Evolutionary conservation across 2,113 vertebrate species (phyloP).

Genomic region (Pseudonaja textilis): DNA sequence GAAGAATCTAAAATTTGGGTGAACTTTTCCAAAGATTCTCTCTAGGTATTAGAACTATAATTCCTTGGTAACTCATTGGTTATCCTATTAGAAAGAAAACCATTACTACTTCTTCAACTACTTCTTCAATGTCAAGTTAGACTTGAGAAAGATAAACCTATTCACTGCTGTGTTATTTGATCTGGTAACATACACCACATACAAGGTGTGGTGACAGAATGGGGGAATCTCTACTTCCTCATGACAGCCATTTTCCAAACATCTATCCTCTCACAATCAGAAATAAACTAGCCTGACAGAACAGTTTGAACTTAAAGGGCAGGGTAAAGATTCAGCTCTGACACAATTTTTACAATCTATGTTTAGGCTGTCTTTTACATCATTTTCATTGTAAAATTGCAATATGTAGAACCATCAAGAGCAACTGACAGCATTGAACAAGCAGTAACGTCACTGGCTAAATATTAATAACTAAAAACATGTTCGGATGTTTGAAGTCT

Average conservation of each 20-base stretch:
- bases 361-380: not conserved
- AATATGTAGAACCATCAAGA: not conserved
- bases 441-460: not conserved
- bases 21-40: not conserved
- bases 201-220: not conserved
- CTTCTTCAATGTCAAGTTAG: not conserved
- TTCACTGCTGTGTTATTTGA: not conserved
- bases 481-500: not conserved
- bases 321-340: not conserved
- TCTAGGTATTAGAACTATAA: not conserved
- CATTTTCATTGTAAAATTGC: not conserved
- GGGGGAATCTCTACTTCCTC: not conserved
- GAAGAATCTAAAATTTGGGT: not conserved
- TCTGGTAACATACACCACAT: not conserved
- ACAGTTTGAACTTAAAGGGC: not conserved
- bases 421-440: not conserved
- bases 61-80: not conserved
- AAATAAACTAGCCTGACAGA: not conserved
- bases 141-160: not conserved
- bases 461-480: slow-evolving; percentile 6
- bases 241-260: not conserved
- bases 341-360: not conserved
- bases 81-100: not conserved
- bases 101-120: not conserved
- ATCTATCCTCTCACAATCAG: too few relatives aligned